A percentile compares a stretch with the other conserved stretches of the same genome.
Conservation (phyloP, 2,113 vertebrate genomes). For the Equus przewalskii region DNA sequence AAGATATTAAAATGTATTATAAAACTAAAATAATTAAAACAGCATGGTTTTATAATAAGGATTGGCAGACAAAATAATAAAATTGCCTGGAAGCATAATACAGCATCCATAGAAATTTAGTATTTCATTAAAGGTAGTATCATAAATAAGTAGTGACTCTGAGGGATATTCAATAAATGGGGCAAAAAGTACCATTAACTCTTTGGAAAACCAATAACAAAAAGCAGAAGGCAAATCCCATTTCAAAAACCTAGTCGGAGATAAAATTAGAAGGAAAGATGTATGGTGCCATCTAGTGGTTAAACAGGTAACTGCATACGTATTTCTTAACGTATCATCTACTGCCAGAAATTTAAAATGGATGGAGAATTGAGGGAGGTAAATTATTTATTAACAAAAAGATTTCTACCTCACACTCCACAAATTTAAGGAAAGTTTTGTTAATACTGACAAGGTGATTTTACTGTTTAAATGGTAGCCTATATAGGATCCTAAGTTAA, state of each 20-base stretch:
- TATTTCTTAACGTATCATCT: neutral
- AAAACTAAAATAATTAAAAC: conserved; percentile 74
- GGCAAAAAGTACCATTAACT: neutral
- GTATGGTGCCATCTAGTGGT: conserved; percentile 83
- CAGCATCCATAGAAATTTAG: conserved; percentile 11
- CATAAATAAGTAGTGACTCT: neutral
- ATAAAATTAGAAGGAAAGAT: conserved; percentile 79
- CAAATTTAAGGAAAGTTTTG: neutral
- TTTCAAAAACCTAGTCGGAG: conserved; percentile 21
- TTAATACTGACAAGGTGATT: neutral
- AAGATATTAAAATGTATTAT: conserved; percentile 38
- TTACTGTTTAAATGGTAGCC: conserved; percentile 43
- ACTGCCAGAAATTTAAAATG: conserved; percentile 32
- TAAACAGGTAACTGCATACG: neutral
- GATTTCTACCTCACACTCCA: neutral
- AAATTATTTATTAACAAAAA: conserved; percentile 65
- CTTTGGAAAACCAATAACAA: conserved; percentile 48
- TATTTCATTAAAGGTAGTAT: neutral
- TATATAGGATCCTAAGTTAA: conserved; percentile 42
- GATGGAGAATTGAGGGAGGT: neutral
- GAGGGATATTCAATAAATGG: neutral
- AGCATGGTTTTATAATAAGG: conserved; percentile 55
- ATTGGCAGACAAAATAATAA: conserved; percentile 5
- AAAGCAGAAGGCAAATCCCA: conserved; percentile 1
- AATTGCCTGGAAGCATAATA: neutral